Percentiles rank a stretch among this genome's conserved stretches.
Conservation (phyloP, 2,113 vertebrate species). For the Ameiurus melas region DNA sequence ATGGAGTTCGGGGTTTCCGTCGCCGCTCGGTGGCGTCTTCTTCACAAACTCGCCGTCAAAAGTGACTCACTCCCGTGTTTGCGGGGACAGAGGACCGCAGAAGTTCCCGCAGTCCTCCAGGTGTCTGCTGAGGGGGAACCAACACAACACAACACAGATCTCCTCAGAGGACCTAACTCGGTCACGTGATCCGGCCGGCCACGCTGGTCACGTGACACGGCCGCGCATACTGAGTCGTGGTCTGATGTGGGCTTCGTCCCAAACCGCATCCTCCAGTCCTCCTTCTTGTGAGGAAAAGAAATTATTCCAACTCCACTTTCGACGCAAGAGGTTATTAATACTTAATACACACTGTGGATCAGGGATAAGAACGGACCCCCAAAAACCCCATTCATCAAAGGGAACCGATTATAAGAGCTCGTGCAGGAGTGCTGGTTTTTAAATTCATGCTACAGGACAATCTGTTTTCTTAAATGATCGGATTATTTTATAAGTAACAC, state of each 20-base stretch:
- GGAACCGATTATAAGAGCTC: too few relatives aligned
- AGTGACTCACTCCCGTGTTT: background rate
- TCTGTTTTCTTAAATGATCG: too few relatives aligned
- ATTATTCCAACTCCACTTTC: background rate
- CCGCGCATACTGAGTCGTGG: background rate
- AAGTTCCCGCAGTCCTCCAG: background rate
- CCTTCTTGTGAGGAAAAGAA: background rate
- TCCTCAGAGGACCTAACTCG: constrained; percentile 12
- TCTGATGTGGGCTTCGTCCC: constrained; percentile 5
- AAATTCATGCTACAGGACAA: too few relatives aligned
- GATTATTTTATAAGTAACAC: too few relatives aligned
- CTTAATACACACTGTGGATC: background rate
- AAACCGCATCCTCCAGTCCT: background rate
- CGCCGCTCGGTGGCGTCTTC: background rate
- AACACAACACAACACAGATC: background rate
- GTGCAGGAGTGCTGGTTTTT: too few relatives aligned
- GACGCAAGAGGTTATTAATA: background rate
- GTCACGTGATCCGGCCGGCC: constrained; percentile 30
- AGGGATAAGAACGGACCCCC: background rate
- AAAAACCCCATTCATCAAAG: background rate
- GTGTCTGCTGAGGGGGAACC: background rate
- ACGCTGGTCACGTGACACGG: constrained; percentile 19
- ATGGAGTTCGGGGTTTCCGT: background rate
- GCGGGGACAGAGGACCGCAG: too few relatives aligned
- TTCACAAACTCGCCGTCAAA: background rate